Conservation (phyloP, 2,113 vertebrate genomes). For the Ictalurus furcatus region DNA sequence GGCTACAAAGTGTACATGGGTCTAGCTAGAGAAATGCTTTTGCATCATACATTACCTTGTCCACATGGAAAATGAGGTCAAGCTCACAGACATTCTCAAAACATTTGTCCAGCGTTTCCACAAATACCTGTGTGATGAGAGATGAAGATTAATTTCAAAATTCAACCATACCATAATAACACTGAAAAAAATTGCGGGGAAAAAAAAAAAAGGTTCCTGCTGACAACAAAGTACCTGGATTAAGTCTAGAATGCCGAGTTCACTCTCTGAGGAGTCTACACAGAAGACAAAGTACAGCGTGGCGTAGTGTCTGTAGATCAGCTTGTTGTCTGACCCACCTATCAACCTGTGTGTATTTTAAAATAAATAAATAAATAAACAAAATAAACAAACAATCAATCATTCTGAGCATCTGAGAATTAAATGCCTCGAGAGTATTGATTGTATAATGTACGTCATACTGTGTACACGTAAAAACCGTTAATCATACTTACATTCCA, state of each 20-base stretch:
- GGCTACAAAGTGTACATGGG: neutral
- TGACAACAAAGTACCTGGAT: constrained; percentile 84
- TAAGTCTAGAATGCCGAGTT: constrained; percentile 98
- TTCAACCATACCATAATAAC: neutral
- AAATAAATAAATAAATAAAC: neutral
- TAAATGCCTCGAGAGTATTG: neutral
- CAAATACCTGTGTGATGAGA: constrained; percentile 86
- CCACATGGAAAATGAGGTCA: constrained; percentile 99
- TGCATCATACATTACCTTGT: constrained; percentile 83
- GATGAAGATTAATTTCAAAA: neutral
- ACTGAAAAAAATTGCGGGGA: neutral
- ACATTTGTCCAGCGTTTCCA: constrained; percentile 99
- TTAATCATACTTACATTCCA: constrained; percentile 83
- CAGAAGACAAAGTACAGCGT: constrained; percentile 99
- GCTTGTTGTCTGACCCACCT: constrained; percentile 97
- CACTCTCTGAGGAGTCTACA: constrained; percentile 98
- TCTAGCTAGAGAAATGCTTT: neutral
- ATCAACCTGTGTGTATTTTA: constrained; percentile 80
- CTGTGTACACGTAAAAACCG: neutral
- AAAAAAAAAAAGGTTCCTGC: no score
- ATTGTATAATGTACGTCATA: neutral
- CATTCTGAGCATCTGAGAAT: neutral
- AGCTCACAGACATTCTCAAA: constrained; percentile 99
- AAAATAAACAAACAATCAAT: no score
- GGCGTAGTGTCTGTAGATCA: constrained; percentile 98